Base-by-base conservation (phyloP, 2,797 vertebrate genomes). In the Micrastur ruficollis region DNA sequence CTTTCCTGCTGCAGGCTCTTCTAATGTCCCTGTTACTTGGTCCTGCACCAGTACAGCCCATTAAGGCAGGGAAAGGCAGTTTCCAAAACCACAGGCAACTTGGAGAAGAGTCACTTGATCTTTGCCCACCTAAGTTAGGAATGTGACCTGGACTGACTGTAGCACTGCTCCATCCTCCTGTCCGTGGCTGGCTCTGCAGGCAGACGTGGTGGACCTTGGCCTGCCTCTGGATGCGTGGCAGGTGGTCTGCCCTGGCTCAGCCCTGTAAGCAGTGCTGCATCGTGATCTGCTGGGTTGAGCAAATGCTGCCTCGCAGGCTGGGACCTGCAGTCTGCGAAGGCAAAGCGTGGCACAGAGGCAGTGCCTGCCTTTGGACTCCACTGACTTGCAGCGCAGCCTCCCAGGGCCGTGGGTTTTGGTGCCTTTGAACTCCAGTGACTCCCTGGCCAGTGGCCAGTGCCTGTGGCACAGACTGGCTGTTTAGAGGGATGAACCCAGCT, bases 181-280 rank as follows among this genome's bases (percentile, higher is more conserved):
- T 14, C 56, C 1, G 0, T 5, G 22, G 4, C 49, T 0, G 1
- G 49, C 11, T 25, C 47, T 49, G 62, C 73, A 55, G 78, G 4
- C 19, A 8, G 26, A 17, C 0, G 0, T 14, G 38, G 31, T 49
- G 78, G 47, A 15, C 52, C 26, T 21, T 6, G 53, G 53, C 47
- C 26, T 32, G 26, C 11, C 40, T 8, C 17, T 1, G 14, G 38
- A 1, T 1, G 3, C 1, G 3, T 2, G 16, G 31, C 0, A 1
- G 56, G 14, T 18, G 20, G 10, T n/a, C 19, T 49, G 47, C 23
- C 23, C 26, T 4, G 25, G 5, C 52, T 62, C 68, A 34, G 63
- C 32, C 50, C 62, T 25, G 34, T 5, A 5, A n/a, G 32, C 55
- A 38, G 56, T 6, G 1, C 8, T 3, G n/a, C 22, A 3, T 5